These are phyloP conservation scores for Hemithea aestivaria DNA, from an alignment of 2,888 invertebrate species.

Conservation along the genomic window DNA sequence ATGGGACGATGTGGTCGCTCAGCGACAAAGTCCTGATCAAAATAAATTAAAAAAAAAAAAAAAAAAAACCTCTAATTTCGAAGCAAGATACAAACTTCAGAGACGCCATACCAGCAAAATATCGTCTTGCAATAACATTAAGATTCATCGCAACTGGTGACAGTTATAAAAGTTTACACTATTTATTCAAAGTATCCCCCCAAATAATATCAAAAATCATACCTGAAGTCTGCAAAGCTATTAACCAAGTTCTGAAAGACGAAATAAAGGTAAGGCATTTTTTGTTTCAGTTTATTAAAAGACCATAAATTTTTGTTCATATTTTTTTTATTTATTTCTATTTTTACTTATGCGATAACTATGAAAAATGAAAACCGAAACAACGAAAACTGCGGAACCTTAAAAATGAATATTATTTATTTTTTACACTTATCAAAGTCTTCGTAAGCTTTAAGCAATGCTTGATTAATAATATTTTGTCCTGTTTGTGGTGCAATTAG, in stretches of 20 bases:
- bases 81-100: slow-evolving; percentile 33
- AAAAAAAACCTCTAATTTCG: no score
- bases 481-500: background rate
- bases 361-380: background rate
- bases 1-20: no score
- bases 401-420: background rate
- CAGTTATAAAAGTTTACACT: slow-evolving; percentile 26
- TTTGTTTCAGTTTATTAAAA: no score
- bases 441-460: background rate
- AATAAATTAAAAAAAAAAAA: no score
- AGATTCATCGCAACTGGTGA: slow-evolving; percentile 32
- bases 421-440: background rate
- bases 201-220: slow-evolving; percentile 32
- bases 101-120: slow-evolving; percentile 28
- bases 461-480: background rate
- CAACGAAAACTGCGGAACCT: background rate
- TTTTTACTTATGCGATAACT: background rate
- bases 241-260: slow-evolving; percentile 33
- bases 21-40: no score
- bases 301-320: no score
- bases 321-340: background rate
- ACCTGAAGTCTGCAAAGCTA: slow-evolving; percentile 33
- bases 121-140: slow-evolving; percentile 34
- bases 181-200: slow-evolving; percentile 33
- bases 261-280: slow-evolving; percentile 28